Conservation (phyloP, 2,113 vertebrate genomes). For the Zosterops pallidus region DNA sequence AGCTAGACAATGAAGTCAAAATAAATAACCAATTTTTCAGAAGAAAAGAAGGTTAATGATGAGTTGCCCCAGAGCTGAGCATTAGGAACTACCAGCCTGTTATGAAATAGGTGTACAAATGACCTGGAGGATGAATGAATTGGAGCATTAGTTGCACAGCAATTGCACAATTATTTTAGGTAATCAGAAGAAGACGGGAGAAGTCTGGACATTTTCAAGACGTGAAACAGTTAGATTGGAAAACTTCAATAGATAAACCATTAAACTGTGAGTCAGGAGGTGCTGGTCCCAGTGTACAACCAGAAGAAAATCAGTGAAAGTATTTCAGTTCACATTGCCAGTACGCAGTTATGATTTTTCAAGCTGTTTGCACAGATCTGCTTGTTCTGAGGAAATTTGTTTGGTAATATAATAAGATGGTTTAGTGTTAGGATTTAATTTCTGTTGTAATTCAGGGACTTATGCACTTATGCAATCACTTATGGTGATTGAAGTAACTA, state of each 20-base stretch:
- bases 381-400: not conserved
- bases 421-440: not conserved
- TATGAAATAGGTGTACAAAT: not conserved
- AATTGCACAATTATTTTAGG: not conserved
- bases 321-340: not conserved
- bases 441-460: not conserved
- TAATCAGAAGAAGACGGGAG: not conserved
- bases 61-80: not conserved
- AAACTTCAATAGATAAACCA: not conserved
- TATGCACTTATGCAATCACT: too few species aligned
- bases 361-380: not conserved
- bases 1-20: constrained; percentile 5
- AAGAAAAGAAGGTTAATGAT: constrained; percentile 11
- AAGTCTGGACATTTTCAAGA: not conserved
- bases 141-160: not conserved
- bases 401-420: not conserved
- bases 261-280: not conserved
- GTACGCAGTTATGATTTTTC: not conserved
- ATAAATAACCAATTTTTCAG: constrained; percentile 29
- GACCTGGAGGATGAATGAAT: not conserved
- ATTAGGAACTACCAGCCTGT: not conserved
- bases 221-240: not conserved
- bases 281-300: not conserved
- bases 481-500: not conserved
- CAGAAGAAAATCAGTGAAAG: not conserved